These are phyloP conservation scores for Mythimna pallens DNA, from an alignment of 2,888 invertebrate genomes.

Conservation along the genomic window DNA sequence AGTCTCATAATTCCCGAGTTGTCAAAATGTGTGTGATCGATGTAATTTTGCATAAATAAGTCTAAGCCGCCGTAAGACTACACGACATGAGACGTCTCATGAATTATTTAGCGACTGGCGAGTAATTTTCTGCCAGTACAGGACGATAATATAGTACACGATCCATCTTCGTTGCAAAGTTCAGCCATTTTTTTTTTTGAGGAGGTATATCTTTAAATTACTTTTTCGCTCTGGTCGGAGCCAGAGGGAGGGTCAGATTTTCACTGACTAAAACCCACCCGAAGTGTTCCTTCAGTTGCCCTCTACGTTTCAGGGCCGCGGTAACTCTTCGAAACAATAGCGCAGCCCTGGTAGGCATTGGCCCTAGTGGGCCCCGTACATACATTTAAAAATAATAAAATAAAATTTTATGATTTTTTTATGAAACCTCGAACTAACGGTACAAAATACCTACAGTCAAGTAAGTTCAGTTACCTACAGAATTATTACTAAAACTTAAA, in stretches of 20 bases:
- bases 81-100: slow-evolving; percentile 50
- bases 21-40: slow-evolving; percentile 38
- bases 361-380: too few species aligned
- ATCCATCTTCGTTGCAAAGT: slow-evolving; percentile 38
- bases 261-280: too few species aligned
- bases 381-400: not conserved
- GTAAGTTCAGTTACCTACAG: not conserved
- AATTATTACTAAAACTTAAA: not conserved
- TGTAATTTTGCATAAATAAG: slow-evolving; percentile 43
- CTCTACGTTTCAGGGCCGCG: too few species aligned
- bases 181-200: not conserved
- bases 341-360: too few species aligned
- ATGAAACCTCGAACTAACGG: not conserved
- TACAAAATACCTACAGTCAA: not conserved
- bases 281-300: too few species aligned
- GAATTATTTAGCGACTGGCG: slow-evolving; percentile 49
- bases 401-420: too few species aligned
- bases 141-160: not conserved
- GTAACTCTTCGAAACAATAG: too few species aligned
- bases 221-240: too few species aligned
- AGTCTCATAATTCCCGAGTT: slow-evolving; percentile 7
- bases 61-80: slow-evolving; percentile 38
- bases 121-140: slow-evolving; percentile 36
- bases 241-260: too few species aligned
- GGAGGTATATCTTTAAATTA: too few species aligned